Conservation (phyloP, 2,113 vertebrate genomes). For the Cygnus atratus region DNA sequence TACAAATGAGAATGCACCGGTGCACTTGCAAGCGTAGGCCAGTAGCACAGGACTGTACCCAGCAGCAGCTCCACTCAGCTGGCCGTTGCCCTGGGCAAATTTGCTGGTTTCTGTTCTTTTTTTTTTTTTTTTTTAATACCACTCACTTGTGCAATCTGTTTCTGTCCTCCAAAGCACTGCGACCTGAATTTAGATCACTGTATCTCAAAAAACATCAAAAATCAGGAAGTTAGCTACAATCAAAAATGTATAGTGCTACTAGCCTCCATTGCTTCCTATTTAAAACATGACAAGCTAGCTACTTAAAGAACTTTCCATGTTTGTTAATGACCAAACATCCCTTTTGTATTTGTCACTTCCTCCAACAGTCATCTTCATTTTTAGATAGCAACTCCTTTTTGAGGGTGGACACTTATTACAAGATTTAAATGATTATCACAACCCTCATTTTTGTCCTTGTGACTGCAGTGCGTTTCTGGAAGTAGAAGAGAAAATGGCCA, state of each 20-base stretch:
- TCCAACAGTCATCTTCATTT: neutral
- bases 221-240: neutral
- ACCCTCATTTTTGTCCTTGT: neutral
- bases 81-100: neutral
- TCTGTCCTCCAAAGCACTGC: neutral
- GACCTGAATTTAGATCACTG: neutral
- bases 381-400: neutral
- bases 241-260: neutral
- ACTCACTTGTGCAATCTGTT: neutral
- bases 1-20: neutral
- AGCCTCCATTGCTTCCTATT: neutral
- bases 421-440: neutral
- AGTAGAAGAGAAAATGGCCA: neutral
- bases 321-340: neutral
- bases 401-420: neutral
- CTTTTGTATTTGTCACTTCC: neutral
- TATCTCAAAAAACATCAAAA: neutral
- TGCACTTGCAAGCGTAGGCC: neutral
- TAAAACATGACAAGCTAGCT: neutral
- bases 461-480: neutral
- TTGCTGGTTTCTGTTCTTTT: neutral
- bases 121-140: neutral
- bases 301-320: neutral
- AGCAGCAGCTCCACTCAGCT: neutral
- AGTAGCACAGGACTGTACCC: rapidly evolving